Conservation (phyloP, 2,888 invertebrate species). For the Scaptomyza tumidula region DNA sequence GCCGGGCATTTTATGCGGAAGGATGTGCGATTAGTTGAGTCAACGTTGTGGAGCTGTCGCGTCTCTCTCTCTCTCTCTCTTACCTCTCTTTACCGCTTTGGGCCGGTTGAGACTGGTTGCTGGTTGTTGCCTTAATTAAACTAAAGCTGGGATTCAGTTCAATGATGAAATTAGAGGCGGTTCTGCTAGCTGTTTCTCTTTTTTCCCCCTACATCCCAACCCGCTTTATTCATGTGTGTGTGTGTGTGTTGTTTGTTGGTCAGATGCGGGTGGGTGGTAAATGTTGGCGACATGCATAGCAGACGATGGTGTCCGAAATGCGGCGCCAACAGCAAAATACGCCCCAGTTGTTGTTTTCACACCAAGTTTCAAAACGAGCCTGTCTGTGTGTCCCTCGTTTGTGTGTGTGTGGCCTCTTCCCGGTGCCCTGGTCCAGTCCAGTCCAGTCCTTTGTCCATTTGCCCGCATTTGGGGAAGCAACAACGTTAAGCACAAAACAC, state of each 20-base stretch:
- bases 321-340: conserved; percentile 78
- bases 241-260: conserved; percentile 35
- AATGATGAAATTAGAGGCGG: conserved; percentile 78
- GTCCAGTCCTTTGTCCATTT: conserved; percentile 10
- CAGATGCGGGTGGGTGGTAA: conserved; percentile 44
- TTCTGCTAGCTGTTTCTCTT: conserved; percentile 47
- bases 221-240: conserved; percentile 10
- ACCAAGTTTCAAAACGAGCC: conserved; percentile 66
- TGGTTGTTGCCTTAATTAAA: conserved; percentile 79
- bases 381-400: neutral
- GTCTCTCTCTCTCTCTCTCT: conserved; percentile 24
- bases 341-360: conserved; percentile 80
- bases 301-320: conserved; percentile 72
- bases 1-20: conserved; percentile 70
- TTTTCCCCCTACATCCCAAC: neutral
- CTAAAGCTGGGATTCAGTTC: conserved; percentile 78
- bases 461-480: conserved; percentile 61
- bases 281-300: conserved; percentile 62
- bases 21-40: conserved; percentile 79
- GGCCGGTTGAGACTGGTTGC: conserved; percentile 56
- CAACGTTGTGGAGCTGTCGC: conserved; percentile 52
- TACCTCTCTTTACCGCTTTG: conserved; percentile 33
- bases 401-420: neutral
- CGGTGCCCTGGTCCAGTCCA: conserved; percentile 15
- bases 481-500: conserved; percentile 74